These are phyloP conservation scores for Brachionus sp. DNA, from an alignment of 1,140 invertebrate species.

Conservation along the genomic window DNA sequence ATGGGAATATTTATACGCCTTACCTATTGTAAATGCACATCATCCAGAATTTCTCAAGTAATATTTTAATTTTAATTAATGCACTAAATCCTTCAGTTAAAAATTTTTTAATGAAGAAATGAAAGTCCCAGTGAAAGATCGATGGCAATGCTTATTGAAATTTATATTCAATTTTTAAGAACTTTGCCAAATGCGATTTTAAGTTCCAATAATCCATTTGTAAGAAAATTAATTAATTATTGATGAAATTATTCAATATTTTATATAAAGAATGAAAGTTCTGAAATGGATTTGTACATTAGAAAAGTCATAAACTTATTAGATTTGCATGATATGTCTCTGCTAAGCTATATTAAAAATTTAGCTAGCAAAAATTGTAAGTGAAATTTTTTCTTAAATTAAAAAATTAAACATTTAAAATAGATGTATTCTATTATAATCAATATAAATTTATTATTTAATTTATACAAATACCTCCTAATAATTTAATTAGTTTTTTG, in stretches of 20 bases:
- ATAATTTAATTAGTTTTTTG: no score
- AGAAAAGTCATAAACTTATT: not conserved
- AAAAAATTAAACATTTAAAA: not conserved
- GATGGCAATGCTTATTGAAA: slow-evolving; percentile 37
- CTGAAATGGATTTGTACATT: slow-evolving; percentile 23
- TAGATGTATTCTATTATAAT: not conserved
- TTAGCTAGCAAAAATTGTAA: slow-evolving; percentile 20
- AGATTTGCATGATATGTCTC: not conserved
- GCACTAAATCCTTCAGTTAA: no score
- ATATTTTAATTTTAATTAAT: no score
- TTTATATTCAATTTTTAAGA: slow-evolving; percentile 22
- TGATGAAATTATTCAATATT: not conserved
- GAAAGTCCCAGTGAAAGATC: slow-evolving; percentile 42
- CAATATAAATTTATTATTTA: no score
- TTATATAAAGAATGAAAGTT: slow-evolving; percentile 9
- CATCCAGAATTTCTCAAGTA: slow-evolving; percentile 26
- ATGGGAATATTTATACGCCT: slow-evolving; percentile 35
- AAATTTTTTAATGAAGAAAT: not conserved
- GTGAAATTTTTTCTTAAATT: not conserved
- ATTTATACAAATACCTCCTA: no score
- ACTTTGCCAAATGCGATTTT: slow-evolving; percentile 2
- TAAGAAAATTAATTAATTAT: not conserved
- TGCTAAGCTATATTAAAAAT: slow-evolving; percentile 1
- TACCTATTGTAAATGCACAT: slow-evolving; percentile 27
- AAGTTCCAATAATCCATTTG: slow-evolving; percentile 18